Evolutionary conservation across 2,888 invertebrate species (phyloP), one percentile per base, ranked within the genome.

Genomic region (Amiota communis): DNA sequence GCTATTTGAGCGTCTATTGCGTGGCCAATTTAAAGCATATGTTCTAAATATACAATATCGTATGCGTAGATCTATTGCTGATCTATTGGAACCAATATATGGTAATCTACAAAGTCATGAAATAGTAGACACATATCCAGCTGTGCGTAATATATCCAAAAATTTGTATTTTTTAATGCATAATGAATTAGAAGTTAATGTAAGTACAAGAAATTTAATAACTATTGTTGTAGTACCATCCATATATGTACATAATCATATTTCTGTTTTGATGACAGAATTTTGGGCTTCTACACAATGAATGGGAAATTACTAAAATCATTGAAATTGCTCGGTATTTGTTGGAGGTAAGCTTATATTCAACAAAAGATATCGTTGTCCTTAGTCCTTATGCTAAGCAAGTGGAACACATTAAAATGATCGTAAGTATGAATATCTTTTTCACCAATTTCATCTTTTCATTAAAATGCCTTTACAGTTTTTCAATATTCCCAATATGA

Each of bases 1-100:
- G 0, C 90, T 97, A 10, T 96, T 96, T 89, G 96, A 96, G 84
- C 91, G 96, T 11, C 92, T 96, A 92, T 91, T 96, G 2, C 91
- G 91, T 0, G 94, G 95, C 80, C 91, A 92, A 0, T 82, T 93
- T 0, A 91, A 92, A 76, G 92, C 92, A 12, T 90, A 92, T 6
- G 90, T 91, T 0, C 86, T 96, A 1, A 90, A 91, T 15, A 91
- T 91, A 0, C 97, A 97, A 83, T 93, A 95, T 79, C 91, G 96
- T 68, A 96, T 96, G 96, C 90, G 94, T 20, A 92, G 93, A 0
- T 91, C 92, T 79, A 92, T 94, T 76, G 91, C 92, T 0, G 82
- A 86, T 46, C 76, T 94, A 1, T 88, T 94, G 1, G 92, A 92
- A 8, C 94, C 94, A 0, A 93, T 96, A 76, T 96, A 96, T 84